Evolutionary conservation across 2,797 vertebrate species (phyloP).

Genomic region (Thripadectes ignobilis): DNA sequence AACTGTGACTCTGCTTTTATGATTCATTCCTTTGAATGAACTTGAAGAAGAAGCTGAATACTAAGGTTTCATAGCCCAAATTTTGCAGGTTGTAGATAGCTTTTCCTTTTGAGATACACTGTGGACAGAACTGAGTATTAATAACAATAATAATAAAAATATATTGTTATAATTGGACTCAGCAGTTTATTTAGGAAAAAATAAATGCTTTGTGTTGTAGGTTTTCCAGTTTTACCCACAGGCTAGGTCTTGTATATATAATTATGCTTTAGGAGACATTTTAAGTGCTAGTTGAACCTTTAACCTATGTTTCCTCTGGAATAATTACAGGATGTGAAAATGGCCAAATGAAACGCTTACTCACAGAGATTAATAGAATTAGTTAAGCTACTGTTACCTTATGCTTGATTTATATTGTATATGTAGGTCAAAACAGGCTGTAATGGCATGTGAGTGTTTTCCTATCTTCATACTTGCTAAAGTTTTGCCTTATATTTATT

Average conservation of each 20-base stretch:
- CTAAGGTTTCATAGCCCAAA: background rate
- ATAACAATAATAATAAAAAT: background rate
- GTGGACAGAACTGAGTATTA: background rate
- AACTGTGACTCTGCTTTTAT: background rate
- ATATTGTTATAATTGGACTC: background rate
- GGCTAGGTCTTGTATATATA: slow-evolving; percentile 57
- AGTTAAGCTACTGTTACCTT: slow-evolving; percentile 63
- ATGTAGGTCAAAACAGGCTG: background rate
- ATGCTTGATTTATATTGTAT: slow-evolving; percentile 44
- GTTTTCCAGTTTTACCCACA: slow-evolving; percentile 32
- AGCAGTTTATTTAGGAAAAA: background rate
- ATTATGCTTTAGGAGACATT: slow-evolving; percentile 68
- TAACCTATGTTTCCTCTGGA: slow-evolving; percentile 82
- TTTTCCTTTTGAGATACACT: background rate
- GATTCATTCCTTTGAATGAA: background rate
- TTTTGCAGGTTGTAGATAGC: background rate
- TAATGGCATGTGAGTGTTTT: slow-evolving; percentile 36
- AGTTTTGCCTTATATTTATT: slow-evolving; percentile 50
- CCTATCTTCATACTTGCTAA: background rate
- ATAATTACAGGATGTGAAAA: slow-evolving; percentile 85
- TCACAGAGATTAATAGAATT: slow-evolving; percentile 80
- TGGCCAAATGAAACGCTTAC: slow-evolving; percentile 76
- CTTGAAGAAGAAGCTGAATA: background rate
- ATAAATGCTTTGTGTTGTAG: background rate
- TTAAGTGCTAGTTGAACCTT: slow-evolving; percentile 78